Evolutionary conservation across 2,797 vertebrate species (phyloP), one percentile per base, ranked within the genome.

Genomic region (Peromyscus attwateri): DNA sequence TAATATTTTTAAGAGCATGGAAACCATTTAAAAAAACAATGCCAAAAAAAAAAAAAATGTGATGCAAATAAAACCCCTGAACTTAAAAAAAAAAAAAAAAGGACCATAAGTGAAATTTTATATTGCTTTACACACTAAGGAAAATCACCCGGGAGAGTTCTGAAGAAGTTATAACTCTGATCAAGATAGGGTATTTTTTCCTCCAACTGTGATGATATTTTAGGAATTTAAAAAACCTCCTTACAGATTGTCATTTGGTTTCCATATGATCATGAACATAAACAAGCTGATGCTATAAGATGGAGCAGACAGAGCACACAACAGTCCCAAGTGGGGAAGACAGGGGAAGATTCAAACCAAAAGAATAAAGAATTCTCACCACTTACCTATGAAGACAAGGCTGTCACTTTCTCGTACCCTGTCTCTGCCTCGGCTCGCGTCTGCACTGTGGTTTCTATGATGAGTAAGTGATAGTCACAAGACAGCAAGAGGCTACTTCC

Each of bases 361-460:
- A 84, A 90, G 29, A 43, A 23, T 2, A 25, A 89, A 95, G 34
- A 43, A 8, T 12, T 88, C 29, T 66, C 11, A 25, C 71, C 77
- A 85, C 88, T 89, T 29, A 68, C 85, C 79, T 92, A 3, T 31
- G 46, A 31, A 29, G 16, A 46, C 49, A 43, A 0, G 43, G 82
- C 29, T n/a, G 75, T 27, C 37, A 95, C 96, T 95, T 95, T 97
- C 95, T 75, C 82, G 79, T 29, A 64, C 66, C 55, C 25, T 16
- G 77, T 93, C 92, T 95, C 79, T 6, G n/a, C 60, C 29, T n/a
- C 6, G 37, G 31, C 4, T 68, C 46, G 73, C 87, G 90, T 34
- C 70, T 77, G 79, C 31, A 40, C 31, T 71, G 89, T 66, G 94
- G n/a, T 89, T 97, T 96, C 83, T 93, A 27, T 31, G 49, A 89